Conservation (phyloP, 2,888 invertebrate genomes). For the Synanthedon andrenaeformis region DNA sequence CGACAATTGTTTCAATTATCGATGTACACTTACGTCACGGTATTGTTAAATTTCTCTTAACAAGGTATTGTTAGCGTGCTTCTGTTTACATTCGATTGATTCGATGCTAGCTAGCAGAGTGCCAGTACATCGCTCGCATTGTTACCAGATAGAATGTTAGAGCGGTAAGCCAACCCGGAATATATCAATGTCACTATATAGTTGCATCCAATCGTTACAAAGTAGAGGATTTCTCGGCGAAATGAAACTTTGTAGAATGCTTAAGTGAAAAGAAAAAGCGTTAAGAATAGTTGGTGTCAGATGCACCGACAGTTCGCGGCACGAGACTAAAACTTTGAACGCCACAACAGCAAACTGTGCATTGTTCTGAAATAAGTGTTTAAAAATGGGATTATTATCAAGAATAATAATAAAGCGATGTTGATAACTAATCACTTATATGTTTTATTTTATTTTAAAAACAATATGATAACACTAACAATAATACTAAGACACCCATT, state of each 20-base stretch:
- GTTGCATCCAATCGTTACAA: constrained; percentile 25
- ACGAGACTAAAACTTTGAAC: constrained; percentile 41
- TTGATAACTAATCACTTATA: not conserved
- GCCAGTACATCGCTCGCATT: constrained; percentile 32
- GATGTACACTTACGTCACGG: constrained; percentile 40
- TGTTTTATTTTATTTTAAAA: no score
- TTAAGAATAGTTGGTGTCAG: constrained; percentile 55
- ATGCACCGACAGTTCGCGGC: constrained; percentile 53
- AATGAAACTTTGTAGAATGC: constrained; percentile 52
- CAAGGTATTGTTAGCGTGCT: constrained; percentile 25
- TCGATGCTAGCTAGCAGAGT: not conserved
- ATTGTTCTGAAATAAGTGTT: constrained; percentile 12
- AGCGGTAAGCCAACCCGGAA: constrained; percentile 20
- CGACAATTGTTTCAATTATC: constrained; percentile 55
- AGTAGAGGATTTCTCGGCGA: constrained; percentile 31
- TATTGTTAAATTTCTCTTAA: constrained; percentile 38
- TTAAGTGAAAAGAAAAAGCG: constrained; percentile 43
- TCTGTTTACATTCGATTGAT: constrained; percentile 7
- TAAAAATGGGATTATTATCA: no score
- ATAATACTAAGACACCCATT: not conserved
- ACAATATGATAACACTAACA: no score
- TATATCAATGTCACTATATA: constrained; percentile 42
- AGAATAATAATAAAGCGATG: constrained; percentile 6
- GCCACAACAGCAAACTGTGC: constrained; percentile 18
- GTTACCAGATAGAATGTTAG: constrained; percentile 30